Base-by-base conservation (phyloP, 53 echinoderm and acorn worm species). In the Actinopyga echinites region DNA sequence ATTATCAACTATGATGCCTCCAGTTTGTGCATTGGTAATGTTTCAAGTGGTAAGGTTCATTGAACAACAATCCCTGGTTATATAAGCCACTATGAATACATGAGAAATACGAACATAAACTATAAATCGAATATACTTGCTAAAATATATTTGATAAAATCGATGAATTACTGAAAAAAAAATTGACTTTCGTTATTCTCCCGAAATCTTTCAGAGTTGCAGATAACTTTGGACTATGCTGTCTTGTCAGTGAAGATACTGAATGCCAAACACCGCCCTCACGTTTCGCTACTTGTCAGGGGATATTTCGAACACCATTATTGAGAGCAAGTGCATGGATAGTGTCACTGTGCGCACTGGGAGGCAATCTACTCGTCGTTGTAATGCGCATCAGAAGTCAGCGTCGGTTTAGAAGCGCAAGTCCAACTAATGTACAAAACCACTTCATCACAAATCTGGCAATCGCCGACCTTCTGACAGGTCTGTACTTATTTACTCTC, bases 391-490 rank as follows among this genome's bases (percentile, higher is more conserved):
- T 68, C 8, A 37, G 26, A 57, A 69, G 57, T 56, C 69, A 31
- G 53, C 69, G 19, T 53, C 32, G 22, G 23, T 59, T 24, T 26
- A 80, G 53, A 28, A 82, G 40, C n/a, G 63, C 49, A 44, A 83
- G 80, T 58, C 60, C 38, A 19, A 37, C 60, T 9, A 83, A 55
- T 1, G 69, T 84, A 6, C 91, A 91, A 57, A 61, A 80, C 28
- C 53, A 40, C 23, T 77, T 89, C 33, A 91, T 91, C 56, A 74
- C 82, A 17, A 88, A 91, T 33, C 40, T 91, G 12, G 91, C 91
- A 5, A 35, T 89, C 19, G 80, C 91, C 3, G 91, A 91, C 55
- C 32, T 91, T 12, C 85, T 91, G 7, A 91, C 89, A 85, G 91
- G 91, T 0, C n/a, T 91, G 9, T 91, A 91, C 67, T 68, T 91